Conservation (phyloP, 2,888 invertebrate genomes). For the Tetranychus piercei region DNA sequence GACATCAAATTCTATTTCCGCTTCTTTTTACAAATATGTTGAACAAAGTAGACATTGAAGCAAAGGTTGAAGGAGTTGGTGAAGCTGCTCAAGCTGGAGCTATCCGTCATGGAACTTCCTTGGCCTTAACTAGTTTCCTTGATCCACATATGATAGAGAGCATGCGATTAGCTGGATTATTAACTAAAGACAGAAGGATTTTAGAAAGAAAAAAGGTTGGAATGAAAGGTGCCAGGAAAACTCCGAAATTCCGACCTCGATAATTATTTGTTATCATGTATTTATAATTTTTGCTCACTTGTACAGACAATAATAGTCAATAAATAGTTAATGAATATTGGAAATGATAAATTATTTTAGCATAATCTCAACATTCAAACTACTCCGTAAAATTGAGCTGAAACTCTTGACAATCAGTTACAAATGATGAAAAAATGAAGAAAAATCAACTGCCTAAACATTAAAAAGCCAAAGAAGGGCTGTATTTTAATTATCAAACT, state of each 20-base stretch:
- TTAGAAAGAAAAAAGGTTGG: slow-evolving; percentile 82
- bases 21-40: slow-evolving; percentile 56
- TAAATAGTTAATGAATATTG: too few relatives aligned
- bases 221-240: slow-evolving; percentile 68
- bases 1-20: slow-evolving; percentile 52
- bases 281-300: background rate
- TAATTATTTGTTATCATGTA: slow-evolving; percentile 10
- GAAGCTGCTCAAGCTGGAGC: slow-evolving; percentile 67
- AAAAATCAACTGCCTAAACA: too few relatives aligned
- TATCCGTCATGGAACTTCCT: slow-evolving; percentile 67
- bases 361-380: too few relatives aligned
- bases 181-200: slow-evolving; percentile 55
- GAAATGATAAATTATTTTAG: too few relatives aligned
- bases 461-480: too few relatives aligned
- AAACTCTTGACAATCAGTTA: too few relatives aligned
- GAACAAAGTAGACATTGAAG: slow-evolving; percentile 62
- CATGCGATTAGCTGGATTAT: slow-evolving; percentile 72
- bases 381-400: too few relatives aligned
- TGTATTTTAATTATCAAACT: too few relatives aligned
- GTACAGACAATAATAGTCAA: too few relatives aligned
- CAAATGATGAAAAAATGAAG: too few relatives aligned
- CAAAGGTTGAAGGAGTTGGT: slow-evolving; percentile 45
- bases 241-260: slow-evolving; percentile 54
- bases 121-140: slow-evolving; percentile 62
- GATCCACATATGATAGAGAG: slow-evolving; percentile 52